Evolutionary conservation across 2,113 vertebrate species (phyloP), one percentile per base, ranked within the genome.

Genomic region (Platichthys flesus): DNA sequence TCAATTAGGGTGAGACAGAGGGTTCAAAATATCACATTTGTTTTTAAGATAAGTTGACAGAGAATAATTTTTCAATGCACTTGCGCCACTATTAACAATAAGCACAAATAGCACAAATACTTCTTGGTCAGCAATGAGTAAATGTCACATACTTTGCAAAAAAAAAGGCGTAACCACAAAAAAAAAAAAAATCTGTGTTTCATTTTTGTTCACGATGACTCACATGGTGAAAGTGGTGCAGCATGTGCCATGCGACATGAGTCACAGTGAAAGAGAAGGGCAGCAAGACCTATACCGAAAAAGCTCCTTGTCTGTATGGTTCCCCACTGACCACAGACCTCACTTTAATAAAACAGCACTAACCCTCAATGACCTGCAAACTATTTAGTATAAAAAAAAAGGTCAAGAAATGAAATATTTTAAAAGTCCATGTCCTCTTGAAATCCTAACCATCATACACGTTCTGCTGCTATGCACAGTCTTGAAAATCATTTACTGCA

Each of bases 241-340:
- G 92, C 92, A 93, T 91, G 89, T 74, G 89, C 85, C 86, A 83
- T 79, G 79, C 78, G 70, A 84, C 82, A 86, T 94, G 93, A 94
- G 89, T 94, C 91, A 93, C 65, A 61, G 74, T 73, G 74, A 78
- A 63, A 74, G 65, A 81, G 79, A 69, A 84, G 78, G 83, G 70
- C 74, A 91, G 71, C 80, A 40, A 76, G 73, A 72, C 71, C 42
- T 55, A 57, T 35, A 61, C 26, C 3, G 58, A 71, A 59, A 79
- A 88, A 78, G 67, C 49, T 83, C 68, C 78, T 87, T 86, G 82
- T 68, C 89, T 69, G 76, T 21, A 58, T 23, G 67, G 70, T 56
- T 79, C 35, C 56, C 52, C 58, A 24, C 76, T 79, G 68, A 88
- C 83, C 78, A 70, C 51, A 52, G 76, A 80, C 70, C 64, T 55